A percentile compares a stretch with the other conserved stretches of the same genome.
phyloP scores from a whole-genome alignment of 2,888 invertebrate genomes.

The Hemicrepidius hirtus region DNA sequence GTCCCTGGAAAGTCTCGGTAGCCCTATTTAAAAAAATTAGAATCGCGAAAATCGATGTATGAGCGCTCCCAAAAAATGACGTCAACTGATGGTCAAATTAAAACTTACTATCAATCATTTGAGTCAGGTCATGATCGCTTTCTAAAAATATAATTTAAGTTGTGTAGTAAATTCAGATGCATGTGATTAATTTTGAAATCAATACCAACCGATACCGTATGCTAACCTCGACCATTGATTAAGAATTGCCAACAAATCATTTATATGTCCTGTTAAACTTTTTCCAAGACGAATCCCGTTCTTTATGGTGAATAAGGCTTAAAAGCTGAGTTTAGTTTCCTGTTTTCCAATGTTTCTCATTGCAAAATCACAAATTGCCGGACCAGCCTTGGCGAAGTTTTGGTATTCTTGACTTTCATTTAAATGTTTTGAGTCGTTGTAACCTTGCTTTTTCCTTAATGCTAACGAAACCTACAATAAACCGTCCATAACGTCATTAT shows the following conservation, averaged over 20 bases:
- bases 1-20: no score
- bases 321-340: constrained; percentile 18
- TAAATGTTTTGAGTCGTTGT: constrained; percentile 17
- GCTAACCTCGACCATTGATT: not conserved
- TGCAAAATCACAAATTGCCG: constrained; percentile 26
- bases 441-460: constrained; percentile 16
- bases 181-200: constrained; percentile 17
- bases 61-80: not conserved
- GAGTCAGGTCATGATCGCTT: constrained; percentile 5
- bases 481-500: not conserved
- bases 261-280: not conserved
- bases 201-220: constrained; percentile 6
- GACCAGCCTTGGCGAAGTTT: constrained; percentile 23
- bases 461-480: not conserved
- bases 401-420: constrained; percentile 23
- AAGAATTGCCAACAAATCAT: not conserved
- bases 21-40: no score
- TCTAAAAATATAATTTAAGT: not conserved
- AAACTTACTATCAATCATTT: constrained; percentile 12
- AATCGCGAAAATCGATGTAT: no score
- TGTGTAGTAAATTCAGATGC: not conserved
- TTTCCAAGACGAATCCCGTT: constrained; percentile 8
- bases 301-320: not conserved
- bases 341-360: constrained; percentile 13
- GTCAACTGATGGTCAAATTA: not conserved